Conservation (phyloP, 2,797 vertebrate species). For the Hippocampus kuda region DNA sequence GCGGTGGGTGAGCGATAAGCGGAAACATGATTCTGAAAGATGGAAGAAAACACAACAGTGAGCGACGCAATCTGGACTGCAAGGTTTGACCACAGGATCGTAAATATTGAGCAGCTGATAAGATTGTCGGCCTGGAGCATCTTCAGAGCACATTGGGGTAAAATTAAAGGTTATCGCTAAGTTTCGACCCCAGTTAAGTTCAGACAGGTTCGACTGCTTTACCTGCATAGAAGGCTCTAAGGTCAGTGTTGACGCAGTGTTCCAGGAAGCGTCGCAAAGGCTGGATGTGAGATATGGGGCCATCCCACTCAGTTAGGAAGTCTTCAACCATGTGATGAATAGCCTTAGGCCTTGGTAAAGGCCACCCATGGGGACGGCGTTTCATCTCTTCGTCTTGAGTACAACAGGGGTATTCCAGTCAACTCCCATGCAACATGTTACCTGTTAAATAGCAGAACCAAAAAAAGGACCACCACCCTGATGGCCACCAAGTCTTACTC, state of each 20-base stretch:
- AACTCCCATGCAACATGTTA: not conserved
- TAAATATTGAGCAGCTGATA: no score
- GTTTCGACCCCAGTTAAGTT: not conserved
- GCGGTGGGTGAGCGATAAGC: slow-evolving; percentile 73
- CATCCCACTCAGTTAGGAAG: slow-evolving; percentile 91
- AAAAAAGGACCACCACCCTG: not conserved
- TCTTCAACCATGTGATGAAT: slow-evolving; percentile 94
- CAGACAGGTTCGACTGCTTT: not conserved
- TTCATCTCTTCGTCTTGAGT: slow-evolving; percentile 79
- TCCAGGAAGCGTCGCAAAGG: slow-evolving; percentile 89
- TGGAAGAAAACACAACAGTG: slow-evolving; percentile 4
- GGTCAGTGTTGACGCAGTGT: slow-evolving; percentile 82
- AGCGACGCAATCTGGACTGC: not conserved
- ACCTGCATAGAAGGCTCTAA: slow-evolving; percentile 90
- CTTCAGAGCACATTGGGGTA: not conserved
- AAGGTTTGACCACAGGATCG: no score
- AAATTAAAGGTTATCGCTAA: not conserved
- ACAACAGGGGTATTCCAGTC: not conserved
- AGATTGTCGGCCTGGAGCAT: no score
- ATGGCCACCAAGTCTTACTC: slow-evolving; percentile 21
- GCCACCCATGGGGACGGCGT: slow-evolving; percentile 73
- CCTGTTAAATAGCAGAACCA: not conserved
- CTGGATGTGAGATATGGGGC: slow-evolving; percentile 80
- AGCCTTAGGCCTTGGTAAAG: slow-evolving; percentile 77
- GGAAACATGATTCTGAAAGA: slow-evolving; percentile 84